phyloP scores from a whole-genome alignment of 2,113 vertebrate genomes.

The Haliaeetus leucogaster region DNA sequence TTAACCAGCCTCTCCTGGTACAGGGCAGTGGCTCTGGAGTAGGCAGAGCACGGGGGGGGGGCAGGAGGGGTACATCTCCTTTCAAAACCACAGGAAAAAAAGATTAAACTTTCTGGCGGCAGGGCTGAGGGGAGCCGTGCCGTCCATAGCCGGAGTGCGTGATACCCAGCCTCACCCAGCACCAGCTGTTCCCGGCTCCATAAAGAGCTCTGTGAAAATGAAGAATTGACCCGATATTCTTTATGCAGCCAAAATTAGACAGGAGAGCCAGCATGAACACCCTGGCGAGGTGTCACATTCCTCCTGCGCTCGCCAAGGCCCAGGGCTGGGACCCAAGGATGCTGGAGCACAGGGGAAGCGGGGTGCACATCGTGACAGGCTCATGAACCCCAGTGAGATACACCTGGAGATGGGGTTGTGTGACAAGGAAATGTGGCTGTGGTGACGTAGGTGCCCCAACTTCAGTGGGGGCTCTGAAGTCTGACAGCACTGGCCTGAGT shows the following conservation, averaged over 20 bases:
- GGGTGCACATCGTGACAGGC: not conserved
- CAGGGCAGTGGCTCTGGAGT: rapidly evolving
- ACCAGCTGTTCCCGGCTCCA: not conserved
- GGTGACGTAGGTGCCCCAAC: not conserved
- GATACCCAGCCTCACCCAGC: not conserved
- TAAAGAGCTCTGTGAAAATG: not conserved
- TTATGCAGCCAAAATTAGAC: not conserved
- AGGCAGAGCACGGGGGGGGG: rapidly evolving
- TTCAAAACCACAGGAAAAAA: not conserved
- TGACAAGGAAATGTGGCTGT: rapidly evolving
- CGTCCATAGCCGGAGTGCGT: rapidly evolving
- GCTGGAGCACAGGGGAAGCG: not conserved
- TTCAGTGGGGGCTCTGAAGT: not conserved
- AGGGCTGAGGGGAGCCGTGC: not conserved
- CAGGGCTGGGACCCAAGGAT: not conserved
- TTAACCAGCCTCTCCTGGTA: not conserved
- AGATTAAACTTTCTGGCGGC: not conserved
- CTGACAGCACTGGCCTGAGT: rapidly evolving
- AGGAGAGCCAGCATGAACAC: not conserved
- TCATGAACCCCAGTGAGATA: rapidly evolving
- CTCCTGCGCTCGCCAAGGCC: rapidly evolving
- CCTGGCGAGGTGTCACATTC: not conserved
- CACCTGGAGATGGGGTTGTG: not conserved
- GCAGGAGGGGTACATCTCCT: not conserved
- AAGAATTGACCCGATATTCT: not conserved